phyloP scores from a whole-genome alignment of 2,888 invertebrate species.

The Monopis laevigella region DNA sequence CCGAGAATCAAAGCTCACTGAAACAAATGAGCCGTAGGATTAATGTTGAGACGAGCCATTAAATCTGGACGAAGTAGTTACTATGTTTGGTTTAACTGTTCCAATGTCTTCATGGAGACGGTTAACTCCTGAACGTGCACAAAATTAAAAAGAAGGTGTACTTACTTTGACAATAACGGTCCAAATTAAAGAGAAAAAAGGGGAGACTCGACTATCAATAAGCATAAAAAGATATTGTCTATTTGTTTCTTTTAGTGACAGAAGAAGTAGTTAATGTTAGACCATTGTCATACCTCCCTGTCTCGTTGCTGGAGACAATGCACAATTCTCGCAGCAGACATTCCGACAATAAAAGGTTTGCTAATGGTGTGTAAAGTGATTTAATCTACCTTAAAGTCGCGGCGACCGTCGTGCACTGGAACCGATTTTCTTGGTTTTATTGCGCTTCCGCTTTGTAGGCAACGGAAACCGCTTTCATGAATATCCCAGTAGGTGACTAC shows the following conservation, averaged over 20 bases:
- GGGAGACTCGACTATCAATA: too few relatives aligned
- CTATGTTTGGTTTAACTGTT: slow-evolving; percentile 20
- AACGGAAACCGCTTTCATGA: slow-evolving; percentile 13
- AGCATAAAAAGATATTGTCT: background rate
- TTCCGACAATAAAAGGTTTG: slow-evolving; percentile 27
- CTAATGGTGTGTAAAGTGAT: slow-evolving; percentile 51
- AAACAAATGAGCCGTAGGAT: slow-evolving; percentile 15
- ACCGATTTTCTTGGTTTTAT: slow-evolving; percentile 16
- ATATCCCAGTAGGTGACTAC: slow-evolving; percentile 15
- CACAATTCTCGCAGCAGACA: slow-evolving; percentile 23
- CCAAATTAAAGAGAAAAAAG: too few relatives aligned
- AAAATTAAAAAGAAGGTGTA: slow-evolving; percentile 5
- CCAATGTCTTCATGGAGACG: slow-evolving; percentile 22
- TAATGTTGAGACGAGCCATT: slow-evolving; percentile 21
- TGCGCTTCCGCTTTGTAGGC: slow-evolving; percentile 9
- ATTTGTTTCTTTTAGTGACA: slow-evolving; percentile 8
- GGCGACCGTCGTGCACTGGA: slow-evolving; percentile 14
- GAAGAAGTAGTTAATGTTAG: slow-evolving; percentile 7
- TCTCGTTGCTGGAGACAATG: slow-evolving; percentile 9
- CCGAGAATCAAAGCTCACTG: slow-evolving; percentile 10
- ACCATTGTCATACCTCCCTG: slow-evolving; percentile 10
- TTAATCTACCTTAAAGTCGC: slow-evolving; percentile 44
- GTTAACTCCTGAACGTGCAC: slow-evolving; percentile 11
- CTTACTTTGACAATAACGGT: too few relatives aligned
- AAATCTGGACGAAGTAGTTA: slow-evolving; percentile 22